A percentile compares a stretch with the other conserved stretches of the same genome.
These are phyloP conservation scores for Hemicordylus capensis DNA, from an alignment of 2,113 vertebrate species.

Conservation along the genomic window DNA sequence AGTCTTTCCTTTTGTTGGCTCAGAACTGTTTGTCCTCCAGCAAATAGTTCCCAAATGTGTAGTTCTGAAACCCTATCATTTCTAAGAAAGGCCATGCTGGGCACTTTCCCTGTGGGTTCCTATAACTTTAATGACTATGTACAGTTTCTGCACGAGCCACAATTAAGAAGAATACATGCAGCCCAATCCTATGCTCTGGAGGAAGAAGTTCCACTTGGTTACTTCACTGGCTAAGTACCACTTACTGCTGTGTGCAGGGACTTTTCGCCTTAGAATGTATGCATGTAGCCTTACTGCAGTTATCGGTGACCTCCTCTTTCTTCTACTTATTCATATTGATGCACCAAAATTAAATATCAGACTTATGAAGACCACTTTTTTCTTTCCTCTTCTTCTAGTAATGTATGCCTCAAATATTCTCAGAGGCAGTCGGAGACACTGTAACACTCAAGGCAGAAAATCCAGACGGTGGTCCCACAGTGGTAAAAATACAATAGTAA, in stretches of 20 bases:
- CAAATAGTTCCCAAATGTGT: no score
- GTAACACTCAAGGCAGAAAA: background rate
- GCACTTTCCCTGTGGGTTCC: background rate
- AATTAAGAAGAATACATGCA: no score
- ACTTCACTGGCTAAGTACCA: no score
- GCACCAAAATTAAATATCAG: background rate
- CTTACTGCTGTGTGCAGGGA: background rate
- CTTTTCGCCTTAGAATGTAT: no score
- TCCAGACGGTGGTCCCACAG: background rate
- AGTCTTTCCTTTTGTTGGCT: background rate
- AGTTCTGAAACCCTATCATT: background rate
- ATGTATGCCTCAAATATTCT: background rate
- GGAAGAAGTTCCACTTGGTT: no score
- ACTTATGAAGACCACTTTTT: background rate
- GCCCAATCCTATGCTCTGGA: no score
- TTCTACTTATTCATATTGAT: background rate
- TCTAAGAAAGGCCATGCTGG: background rate
- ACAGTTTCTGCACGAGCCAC: background rate
- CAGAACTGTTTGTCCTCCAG: background rate
- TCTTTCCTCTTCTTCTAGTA: background rate
- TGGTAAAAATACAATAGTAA: background rate
- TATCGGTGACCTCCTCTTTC: background rate
- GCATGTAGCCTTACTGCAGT: no score
- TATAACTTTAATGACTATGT: background rate
- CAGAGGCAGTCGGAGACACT: background rate